Evolutionary conservation across 2,113 vertebrate species (phyloP), one percentile per base, ranked within the genome.

Genomic region (Protomyctophum bolini): DNA sequence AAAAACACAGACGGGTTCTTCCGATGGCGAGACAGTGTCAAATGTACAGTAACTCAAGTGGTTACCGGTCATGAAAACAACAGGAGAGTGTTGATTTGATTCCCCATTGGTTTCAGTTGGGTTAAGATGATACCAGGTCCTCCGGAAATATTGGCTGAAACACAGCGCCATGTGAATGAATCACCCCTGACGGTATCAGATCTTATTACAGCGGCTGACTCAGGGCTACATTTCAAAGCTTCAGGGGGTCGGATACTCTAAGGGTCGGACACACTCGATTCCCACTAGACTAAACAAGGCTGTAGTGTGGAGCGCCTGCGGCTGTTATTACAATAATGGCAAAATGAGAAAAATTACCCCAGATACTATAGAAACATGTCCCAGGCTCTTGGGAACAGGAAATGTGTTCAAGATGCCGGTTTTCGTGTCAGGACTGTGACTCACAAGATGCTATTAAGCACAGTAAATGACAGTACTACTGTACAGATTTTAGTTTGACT

Each of bases 151-250:
- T 83, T 60, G 67, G 59, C 57, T 73, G 83, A 68, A 84, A 80
- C 60, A 59, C 66, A 66, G 11, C 0, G 11, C 28, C 56, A 55
- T 58, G 59, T 57, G 73, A 66, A 48, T 65, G 70, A 79, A 63
- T 63, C 78, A 77, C 75, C 62, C 45, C 79, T 60, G 66, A 63
- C 66, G 46, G 10, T n/a, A 77, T 84, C 73, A 29, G 47, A 83
- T 81, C 70, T 87, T 72, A 77, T 87, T 86, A 83, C 62, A 5
- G 58, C 33, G 10, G 63, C 75, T 72, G 74, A 83, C 63, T 68
- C 71, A 68, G 58, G 63, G 12, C 50, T 8, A 0, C 0, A 58
- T 82, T 67, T 68, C 28, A 55, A 63, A 75, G 72, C 79, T 76
- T 56, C 14, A 74, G 41, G 21, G 54, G n/a, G 51, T 6, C 2